Conservation (phyloP, 2,888 invertebrate genomes). For the Hipparchia semele region DNA sequence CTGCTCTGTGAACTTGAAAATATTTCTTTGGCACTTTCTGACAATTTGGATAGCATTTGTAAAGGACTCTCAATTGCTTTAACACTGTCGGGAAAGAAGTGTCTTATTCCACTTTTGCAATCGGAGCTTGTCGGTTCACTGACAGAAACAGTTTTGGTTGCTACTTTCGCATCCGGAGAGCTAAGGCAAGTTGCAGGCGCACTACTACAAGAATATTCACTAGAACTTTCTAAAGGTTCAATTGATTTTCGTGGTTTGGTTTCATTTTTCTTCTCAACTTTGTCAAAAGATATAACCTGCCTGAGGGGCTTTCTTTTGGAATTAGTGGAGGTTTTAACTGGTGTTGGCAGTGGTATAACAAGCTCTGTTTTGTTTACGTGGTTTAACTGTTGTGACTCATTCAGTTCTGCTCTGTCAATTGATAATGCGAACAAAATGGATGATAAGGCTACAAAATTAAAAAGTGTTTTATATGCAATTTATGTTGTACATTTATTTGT, state of each 20-base stretch:
- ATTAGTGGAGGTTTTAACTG: constrained; percentile 77
- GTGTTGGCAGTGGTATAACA: constrained; percentile 87
- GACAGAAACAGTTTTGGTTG: constrained; percentile 59
- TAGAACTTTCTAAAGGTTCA: constrained; percentile 47
- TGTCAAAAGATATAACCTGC: constrained; percentile 80
- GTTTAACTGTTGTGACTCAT: constrained; percentile 80
- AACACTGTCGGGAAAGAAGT: constrained; percentile 77
- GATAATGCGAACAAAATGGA: constrained; percentile 96
- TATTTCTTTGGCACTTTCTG: constrained; percentile 80
- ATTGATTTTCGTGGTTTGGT: constrained; percentile 48
- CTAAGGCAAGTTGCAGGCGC: constrained; percentile 85
- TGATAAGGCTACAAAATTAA: constrained; percentile 86
- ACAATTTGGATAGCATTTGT: constrained; percentile 73
- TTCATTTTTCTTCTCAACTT: constrained; percentile 59
- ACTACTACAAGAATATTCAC: constrained; percentile 74
- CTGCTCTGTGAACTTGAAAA: constrained; percentile 72
- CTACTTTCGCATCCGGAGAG: constrained; percentile 78
- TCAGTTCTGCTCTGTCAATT: constrained; percentile 93
- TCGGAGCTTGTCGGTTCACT: constrained; percentile 78
- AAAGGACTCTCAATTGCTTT: constrained; percentile 74
- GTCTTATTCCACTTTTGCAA: constrained; percentile 65
- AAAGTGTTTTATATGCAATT: constrained; percentile 11
- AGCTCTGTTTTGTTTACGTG: constrained; percentile 84
- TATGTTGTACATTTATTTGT: constrained; percentile 27
- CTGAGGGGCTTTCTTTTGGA: constrained; percentile 71